These are phyloP conservation scores for Lycopodina hypogea DNA, from an alignment of 37 sponge, comb jelly and placozoan genomes.

Conservation along the genomic window DNA sequence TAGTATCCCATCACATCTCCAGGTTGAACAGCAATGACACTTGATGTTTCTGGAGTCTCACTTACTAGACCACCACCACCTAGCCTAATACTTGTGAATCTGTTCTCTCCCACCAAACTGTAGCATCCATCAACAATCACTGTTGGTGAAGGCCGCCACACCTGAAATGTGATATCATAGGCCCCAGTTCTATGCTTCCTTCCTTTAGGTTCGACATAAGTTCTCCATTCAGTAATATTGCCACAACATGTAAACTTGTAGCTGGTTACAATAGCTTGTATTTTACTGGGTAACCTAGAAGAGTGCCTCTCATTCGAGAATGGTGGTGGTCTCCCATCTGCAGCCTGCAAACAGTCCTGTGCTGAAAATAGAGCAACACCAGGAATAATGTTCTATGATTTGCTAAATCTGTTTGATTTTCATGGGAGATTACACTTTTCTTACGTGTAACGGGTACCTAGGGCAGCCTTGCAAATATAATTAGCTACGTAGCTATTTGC, in stretches of 20 bases:
- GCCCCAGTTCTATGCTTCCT: not conserved
- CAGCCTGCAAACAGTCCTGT: not conserved
- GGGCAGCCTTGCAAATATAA: too few species aligned
- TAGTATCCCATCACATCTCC: constrained; percentile 54
- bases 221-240: constrained; percentile 3
- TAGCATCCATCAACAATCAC: constrained; percentile 18
- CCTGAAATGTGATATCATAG: constrained; percentile 37
- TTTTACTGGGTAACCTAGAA: not conserved
- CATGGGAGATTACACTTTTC: too few species aligned
- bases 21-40: constrained; percentile 26
- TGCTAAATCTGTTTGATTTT: too few species aligned
- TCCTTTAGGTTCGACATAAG: constrained; percentile 13
- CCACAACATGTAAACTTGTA: constrained; percentile 21
- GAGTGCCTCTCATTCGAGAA: not conserved
- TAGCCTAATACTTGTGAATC: constrained; percentile 1
- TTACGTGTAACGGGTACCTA: too few species aligned
- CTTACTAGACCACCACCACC: constrained; percentile 3
- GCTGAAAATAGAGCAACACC: not conserved
- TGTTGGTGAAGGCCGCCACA: constrained; percentile 42
- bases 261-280: constrained; percentile 12
- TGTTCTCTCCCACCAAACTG: constrained; percentile 29
- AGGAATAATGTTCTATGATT: not conserved
- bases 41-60: not conserved
- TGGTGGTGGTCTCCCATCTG: not conserved
- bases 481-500: too few species aligned